These are phyloP conservation scores for Perca schrenkii DNA, from an alignment of 2,113 vertebrate species.

Conservation along the genomic window DNA sequence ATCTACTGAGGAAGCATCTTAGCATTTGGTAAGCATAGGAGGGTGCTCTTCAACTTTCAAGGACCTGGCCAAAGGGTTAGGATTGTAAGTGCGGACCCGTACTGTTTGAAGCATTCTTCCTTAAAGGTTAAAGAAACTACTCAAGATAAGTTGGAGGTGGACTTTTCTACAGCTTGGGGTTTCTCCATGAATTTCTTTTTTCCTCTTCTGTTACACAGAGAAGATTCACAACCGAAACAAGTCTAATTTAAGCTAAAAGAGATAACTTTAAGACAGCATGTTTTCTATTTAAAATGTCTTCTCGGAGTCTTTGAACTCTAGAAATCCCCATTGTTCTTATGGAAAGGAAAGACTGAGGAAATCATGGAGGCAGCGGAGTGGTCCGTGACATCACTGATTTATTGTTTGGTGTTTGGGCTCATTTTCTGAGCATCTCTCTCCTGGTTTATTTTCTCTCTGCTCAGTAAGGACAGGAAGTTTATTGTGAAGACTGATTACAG, in stretches of 20 bases:
- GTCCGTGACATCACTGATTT: constrained; percentile 73
- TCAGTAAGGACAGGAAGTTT: constrained; percentile 81
- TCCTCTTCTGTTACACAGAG: background rate
- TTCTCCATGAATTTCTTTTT: background rate
- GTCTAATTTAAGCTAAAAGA: background rate
- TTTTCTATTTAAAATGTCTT: constrained; percentile 26
- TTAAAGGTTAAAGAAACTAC: background rate
- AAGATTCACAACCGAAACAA: background rate
- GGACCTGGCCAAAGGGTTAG: background rate
- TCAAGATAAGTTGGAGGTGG: background rate
- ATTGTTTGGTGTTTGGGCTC: constrained; percentile 38
- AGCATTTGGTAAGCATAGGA: background rate
- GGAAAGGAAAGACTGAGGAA: constrained; percentile 60
- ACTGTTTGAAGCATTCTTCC: background rate
- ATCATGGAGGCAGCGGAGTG: constrained; percentile 51
- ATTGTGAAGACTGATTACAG: constrained; percentile 83
- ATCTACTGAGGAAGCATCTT: background rate
- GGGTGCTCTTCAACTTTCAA: background rate
- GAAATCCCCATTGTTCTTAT: constrained; percentile 68
- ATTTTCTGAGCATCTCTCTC: constrained; percentile 55
- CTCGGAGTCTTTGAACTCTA: constrained; percentile 49
- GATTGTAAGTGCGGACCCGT: background rate
- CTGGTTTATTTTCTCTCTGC: constrained; percentile 75
- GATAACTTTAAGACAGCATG: background rate
- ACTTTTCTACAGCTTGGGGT: background rate